Evolutionary conservation across 92 coral and sea anemone species (phyloP), one percentile per base, ranked within the genome.

Genomic region (Siderastrea radians): DNA sequence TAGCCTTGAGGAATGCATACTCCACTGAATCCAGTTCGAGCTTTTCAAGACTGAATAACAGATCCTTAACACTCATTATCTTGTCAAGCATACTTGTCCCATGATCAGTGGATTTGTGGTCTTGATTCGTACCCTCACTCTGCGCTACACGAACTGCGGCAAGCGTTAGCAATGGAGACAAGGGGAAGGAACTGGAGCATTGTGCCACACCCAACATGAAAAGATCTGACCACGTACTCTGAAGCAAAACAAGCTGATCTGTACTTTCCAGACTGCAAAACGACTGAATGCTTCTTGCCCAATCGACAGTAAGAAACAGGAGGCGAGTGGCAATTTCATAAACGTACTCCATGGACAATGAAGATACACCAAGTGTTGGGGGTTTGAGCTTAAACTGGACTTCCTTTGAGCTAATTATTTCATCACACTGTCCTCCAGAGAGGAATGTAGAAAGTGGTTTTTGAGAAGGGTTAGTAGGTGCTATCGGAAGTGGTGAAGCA

Each of bases 321-420:
- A 98, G 99, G 50, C 99, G 91, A 15, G 99, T 98, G 72, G 99
- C 99, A 78, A 98, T 88, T 78, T 98, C 99, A 80, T 98, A 94
- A 77, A 98, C 94, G 74, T 98, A 98, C 43, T 98, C 99, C 99
- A 98, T 98, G 48, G 98, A 94, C 49, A 95, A 82, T 11, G 89
- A 72, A 46, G 93, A 91, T 62, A 89, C 95, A 2, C 89, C 92
- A 51, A 98, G 84, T 15, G 93, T 87, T 57, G 98, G 98, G 57
- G 90, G 84, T 52, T 86, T 91, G 5, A 95, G 91, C 72, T 86
- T 93, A 83, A 95, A 95, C 43, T 91, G 96, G 16, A 93, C 78
- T 65, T 95, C 92, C 49, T 93, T 92, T 7, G 95, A 84, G 47
- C 86, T 93, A 15, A 95, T 87, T 55, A 95, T 85, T 49, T 59